These are phyloP conservation scores for Lycocerus yunnanus DNA, from an alignment of 2,888 invertebrate genomes.

Conservation along the genomic window DNA sequence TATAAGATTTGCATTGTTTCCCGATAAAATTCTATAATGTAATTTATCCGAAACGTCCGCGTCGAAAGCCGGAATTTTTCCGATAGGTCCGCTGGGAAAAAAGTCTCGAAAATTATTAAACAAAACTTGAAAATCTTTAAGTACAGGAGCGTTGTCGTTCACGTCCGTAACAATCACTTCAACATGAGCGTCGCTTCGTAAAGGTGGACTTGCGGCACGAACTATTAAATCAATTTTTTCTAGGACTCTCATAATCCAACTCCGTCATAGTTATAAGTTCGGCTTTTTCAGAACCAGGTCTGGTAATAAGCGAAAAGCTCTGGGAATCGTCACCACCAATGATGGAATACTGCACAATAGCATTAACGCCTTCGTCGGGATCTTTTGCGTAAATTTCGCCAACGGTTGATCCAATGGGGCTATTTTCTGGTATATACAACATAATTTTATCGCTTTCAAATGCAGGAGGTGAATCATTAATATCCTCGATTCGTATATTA, in stretches of 20 bases:
- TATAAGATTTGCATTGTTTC: constrained; percentile 91
- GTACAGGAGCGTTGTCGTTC: constrained; percentile 91
- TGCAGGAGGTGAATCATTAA: constrained; percentile 89
- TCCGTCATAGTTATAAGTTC: constrained; percentile 89
- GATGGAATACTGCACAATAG: constrained; percentile 91
- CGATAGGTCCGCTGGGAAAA: constrained; percentile 91
- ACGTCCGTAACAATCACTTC: constrained; percentile 90
- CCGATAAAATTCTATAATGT: constrained; percentile 81
- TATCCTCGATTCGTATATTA: constrained; percentile 82
- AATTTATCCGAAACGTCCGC: constrained; percentile 91
- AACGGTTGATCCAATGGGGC: constrained; percentile 93
- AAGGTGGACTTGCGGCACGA: constrained; percentile 87
- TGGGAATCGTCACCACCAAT: constrained; percentile 91
- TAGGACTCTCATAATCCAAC: constrained; percentile 93
- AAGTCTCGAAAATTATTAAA: constrained; percentile 95
- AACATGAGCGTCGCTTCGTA: constrained; percentile 86
- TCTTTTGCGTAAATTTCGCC: constrained; percentile 89
- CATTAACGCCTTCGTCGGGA: constrained; percentile 91
- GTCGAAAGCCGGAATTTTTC: constrained; percentile 90
- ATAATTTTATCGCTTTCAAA: constrained; percentile 88
- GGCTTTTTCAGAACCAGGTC: constrained; percentile 83
- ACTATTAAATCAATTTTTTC: constrained; percentile 88
- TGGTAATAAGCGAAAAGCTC: constrained; percentile 79
- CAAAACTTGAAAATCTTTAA: constrained; percentile 88
- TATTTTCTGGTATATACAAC: constrained; percentile 91